A percentile compares a stretch with the other conserved stretches of the same genome.
These are phyloP conservation scores for Clunio marinus DNA, from an alignment of 2,888 invertebrate genomes.

Conservation along the genomic window DNA sequence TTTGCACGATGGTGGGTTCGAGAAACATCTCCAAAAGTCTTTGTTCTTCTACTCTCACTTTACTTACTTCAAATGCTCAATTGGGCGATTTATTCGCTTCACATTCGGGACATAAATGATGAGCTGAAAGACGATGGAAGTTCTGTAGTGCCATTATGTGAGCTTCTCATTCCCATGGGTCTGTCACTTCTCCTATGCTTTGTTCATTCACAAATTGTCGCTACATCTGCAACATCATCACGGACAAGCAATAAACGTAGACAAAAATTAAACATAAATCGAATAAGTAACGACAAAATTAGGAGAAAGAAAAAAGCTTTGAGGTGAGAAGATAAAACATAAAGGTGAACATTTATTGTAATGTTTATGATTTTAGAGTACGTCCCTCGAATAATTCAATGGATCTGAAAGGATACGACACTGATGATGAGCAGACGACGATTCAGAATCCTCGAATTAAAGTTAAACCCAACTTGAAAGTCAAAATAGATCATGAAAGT, in stretches of 20 bases:
- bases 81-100: conserved; percentile 51
- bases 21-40: conserved; percentile 77
- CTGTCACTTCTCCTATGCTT: conserved; percentile 71
- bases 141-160: conserved; percentile 60
- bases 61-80: conserved; percentile 66
- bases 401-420: conserved; percentile 13
- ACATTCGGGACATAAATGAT: conserved; percentile 44
- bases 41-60: conserved; percentile 67
- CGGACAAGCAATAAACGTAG: conserved; percentile 45
- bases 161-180: conserved; percentile 66
- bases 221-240: conserved; percentile 55
- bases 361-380: not conserved
- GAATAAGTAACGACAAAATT: conserved; percentile 44
- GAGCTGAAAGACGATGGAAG: conserved; percentile 41
- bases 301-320: conserved; percentile 48
- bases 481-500: not conserved
- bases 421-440: conserved; percentile 21
- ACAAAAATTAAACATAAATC: conserved; percentile 46
- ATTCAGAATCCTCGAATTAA: not conserved
- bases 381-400: not conserved
- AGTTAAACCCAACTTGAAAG: not conserved
- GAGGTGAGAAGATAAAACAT: conserved; percentile 44
- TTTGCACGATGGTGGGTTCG: conserved; percentile 86
- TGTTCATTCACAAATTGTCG: conserved; percentile 77
- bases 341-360: not conserved